A percentile compares a stretch with the other conserved stretches of the same genome.
These are phyloP conservation scores for Lepus townsendii DNA, from an alignment of 2,797 vertebrate species.

Conservation along the genomic window DNA sequence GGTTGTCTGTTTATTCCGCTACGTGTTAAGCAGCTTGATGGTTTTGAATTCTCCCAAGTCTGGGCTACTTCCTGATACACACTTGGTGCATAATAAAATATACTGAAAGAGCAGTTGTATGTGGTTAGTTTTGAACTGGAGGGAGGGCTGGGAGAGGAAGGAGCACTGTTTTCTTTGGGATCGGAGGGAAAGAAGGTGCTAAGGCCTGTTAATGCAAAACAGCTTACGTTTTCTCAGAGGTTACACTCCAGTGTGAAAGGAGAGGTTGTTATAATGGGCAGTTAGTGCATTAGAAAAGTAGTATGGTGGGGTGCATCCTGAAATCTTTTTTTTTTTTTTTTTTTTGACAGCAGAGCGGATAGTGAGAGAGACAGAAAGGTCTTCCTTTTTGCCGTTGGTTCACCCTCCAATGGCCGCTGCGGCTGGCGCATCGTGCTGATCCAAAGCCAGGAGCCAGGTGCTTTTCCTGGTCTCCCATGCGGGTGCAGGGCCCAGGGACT, in stretches of 20 bases:
- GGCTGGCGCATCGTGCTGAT: no score
- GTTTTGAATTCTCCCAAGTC: not conserved
- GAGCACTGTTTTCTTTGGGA: not conserved
- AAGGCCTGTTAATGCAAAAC: not conserved
- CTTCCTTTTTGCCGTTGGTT: no score
- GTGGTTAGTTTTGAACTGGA: slow-evolving; percentile 2
- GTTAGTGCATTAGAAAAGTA: slow-evolving; percentile 38
- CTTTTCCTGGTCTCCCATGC: no score
- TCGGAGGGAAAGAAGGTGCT: not conserved
- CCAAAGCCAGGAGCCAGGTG: no score
- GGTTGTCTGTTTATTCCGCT: not conserved
- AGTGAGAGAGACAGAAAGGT: no score
- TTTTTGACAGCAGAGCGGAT: no score
- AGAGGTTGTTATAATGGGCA: slow-evolving; percentile 41
- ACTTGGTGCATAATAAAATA: not conserved
- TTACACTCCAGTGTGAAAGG: not conserved
- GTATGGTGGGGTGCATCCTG: slow-evolving; percentile 6
- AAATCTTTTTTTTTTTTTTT: not conserved
- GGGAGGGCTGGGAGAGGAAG: not conserved
- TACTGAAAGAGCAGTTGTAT: slow-evolving; percentile 5
- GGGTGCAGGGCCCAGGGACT: no score
- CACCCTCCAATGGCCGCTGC: no score
- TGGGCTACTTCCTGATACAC: not conserved
- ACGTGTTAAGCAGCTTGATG: not conserved
- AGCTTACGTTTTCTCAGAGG: slow-evolving; percentile 35